Evolutionary conservation across 1,140 invertebrate species (phyloP).

Genomic region (Caenorhabditis tropicalis): DNA sequence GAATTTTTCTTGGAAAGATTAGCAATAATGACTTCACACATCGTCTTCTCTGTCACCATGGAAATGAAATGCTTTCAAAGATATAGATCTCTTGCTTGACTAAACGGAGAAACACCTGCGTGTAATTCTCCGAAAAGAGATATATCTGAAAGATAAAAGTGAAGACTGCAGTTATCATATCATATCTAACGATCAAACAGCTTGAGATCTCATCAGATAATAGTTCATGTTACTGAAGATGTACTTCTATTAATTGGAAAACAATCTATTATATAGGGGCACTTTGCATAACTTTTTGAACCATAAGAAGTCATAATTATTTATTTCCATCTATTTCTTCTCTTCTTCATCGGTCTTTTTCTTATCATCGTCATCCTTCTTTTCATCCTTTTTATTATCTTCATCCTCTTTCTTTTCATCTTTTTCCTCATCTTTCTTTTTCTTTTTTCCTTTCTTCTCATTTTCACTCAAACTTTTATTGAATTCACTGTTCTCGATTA

Average conservation of each 20-base stretch:
- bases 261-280: too few species aligned
- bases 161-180: too few species aligned
- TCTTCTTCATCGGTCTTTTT: background rate
- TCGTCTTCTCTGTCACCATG: background rate
- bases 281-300: too few species aligned
- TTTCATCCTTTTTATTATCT: constrained; percentile 9
- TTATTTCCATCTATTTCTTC: background rate
- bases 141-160: too few species aligned
- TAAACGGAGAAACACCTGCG: background rate
- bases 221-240: too few species aligned
- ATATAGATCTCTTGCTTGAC: background rate
- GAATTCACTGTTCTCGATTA: constrained; percentile 24
- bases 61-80: background rate
- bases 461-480: constrained; percentile 36
- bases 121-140: background rate
- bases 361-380: background rate
- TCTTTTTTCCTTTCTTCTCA: background rate
- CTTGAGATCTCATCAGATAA: too few species aligned
- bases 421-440: background rate
- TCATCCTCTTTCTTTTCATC: background rate
- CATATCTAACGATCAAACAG: too few species aligned
- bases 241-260: too few species aligned
- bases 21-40: background rate
- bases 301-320: too few species aligned
- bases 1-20: background rate